Percentiles rank a stretch among this genome's conserved stretches.
Conservation (phyloP, 2,888 invertebrate genomes). For the Ametastegia equiseti region DNA sequence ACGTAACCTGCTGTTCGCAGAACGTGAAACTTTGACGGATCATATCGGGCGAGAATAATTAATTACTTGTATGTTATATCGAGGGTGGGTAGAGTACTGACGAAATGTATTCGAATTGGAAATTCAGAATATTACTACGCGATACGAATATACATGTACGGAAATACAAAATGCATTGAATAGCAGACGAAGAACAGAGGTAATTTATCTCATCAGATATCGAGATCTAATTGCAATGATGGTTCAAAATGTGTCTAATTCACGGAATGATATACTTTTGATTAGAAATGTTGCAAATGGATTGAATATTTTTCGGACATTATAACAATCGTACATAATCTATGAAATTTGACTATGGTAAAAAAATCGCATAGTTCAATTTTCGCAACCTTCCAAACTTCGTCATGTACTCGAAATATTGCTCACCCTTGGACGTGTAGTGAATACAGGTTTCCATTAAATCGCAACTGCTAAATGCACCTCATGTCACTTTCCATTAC, state of each 20-base stretch:
- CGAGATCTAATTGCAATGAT: no score
- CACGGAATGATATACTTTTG: neutral
- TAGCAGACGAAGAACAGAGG: neutral
- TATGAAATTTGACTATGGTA: no score
- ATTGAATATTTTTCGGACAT: neutral
- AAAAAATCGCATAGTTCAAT: no score
- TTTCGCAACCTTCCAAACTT: no score
- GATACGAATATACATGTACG: neutral
- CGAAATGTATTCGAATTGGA: neutral
- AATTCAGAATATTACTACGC: neutral
- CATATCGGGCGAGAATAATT: neutral
- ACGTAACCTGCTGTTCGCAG: neutral
- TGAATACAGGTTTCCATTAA: neutral
- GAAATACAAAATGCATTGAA: no score
- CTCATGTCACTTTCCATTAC: neutral
- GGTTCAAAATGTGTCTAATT: neutral
- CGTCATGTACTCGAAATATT: conserved; percentile 4
- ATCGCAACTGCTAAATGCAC: neutral
- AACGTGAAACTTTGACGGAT: neutral
- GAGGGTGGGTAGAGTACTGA: conserved; percentile 1
- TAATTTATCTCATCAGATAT: neutral
- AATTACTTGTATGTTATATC: conserved; percentile 14
- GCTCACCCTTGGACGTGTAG: neutral
- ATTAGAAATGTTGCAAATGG: neutral
- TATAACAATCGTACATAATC: no score